These are phyloP conservation scores for Drosophila lowei DNA, from an alignment of 1,140 invertebrate species.

Conservation along the genomic window DNA sequence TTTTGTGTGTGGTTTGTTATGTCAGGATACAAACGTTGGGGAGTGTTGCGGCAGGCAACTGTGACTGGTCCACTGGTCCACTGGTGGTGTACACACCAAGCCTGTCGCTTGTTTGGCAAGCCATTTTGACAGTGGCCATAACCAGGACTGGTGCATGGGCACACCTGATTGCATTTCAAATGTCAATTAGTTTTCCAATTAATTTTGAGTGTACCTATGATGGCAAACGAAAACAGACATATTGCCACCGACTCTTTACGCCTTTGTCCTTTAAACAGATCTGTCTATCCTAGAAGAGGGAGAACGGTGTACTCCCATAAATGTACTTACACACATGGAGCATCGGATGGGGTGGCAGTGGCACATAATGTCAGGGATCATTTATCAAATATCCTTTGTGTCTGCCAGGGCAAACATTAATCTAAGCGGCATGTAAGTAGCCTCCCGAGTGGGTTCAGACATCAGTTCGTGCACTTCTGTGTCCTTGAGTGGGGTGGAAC, in stretches of 20 bases:
- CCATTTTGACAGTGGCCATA: conserved; percentile 56
- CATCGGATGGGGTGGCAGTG: conserved; percentile 12
- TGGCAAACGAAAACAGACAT: conserved; percentile 8
- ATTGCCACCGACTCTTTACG: no score
- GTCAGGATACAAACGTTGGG: conserved; percentile 15
- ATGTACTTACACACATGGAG: conserved; percentile 56
- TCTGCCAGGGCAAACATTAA: conserved; percentile 70
- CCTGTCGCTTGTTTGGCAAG: conserved; percentile 35
- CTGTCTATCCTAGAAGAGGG: no score
- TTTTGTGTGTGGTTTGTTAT: conserved; percentile 44
- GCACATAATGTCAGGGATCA: conserved; percentile 57
- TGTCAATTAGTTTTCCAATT: conserved; percentile 66
- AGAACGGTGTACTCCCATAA: conserved; percentile 5
- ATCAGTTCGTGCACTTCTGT: conserved; percentile 18
- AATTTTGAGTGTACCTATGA: background rate
- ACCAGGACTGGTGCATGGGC: conserved; percentile 29
- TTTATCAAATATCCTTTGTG: conserved; percentile 78
- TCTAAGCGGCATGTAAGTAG: conserved; percentile 56
- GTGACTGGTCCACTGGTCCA: no score
- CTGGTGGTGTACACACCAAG: background rate
- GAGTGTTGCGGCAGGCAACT: background rate
- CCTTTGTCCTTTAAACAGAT: no score
- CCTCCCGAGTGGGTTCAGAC: conserved; percentile 15
- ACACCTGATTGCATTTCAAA: conserved; percentile 61
- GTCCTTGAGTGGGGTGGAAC: conserved; percentile 5